A percentile compares a stretch with the other conserved stretches of the same genome.
Evolutionary conservation across 2,888 invertebrate genomes (phyloP).

Genomic region (Melanostoma mellinum): DNA sequence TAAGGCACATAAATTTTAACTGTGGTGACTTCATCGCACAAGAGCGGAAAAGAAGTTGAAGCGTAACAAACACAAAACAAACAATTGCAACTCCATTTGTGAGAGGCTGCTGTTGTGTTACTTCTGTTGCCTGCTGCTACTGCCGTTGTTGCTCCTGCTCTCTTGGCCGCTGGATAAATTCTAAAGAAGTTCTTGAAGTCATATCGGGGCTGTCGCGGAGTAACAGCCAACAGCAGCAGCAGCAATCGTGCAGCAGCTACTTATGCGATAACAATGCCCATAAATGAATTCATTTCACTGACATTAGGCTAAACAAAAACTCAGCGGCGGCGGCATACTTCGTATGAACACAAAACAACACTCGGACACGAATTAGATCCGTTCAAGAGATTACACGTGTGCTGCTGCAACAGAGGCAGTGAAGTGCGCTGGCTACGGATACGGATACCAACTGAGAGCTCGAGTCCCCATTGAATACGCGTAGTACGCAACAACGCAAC

Average conservation of each 20-base stretch:
- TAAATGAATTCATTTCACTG: slow-evolving; percentile 73
- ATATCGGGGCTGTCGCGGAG: slow-evolving; percentile 22
- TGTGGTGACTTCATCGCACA: slow-evolving; percentile 43
- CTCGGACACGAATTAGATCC: slow-evolving; percentile 72
- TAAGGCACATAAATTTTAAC: slow-evolving; percentile 63
- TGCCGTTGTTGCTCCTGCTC: slow-evolving; percentile 5
- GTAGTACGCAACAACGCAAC: slow-evolving; percentile 46
- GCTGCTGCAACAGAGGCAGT: slow-evolving; percentile 22
- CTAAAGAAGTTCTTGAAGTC: slow-evolving; percentile 56
- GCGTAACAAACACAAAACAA: slow-evolving; percentile 44
- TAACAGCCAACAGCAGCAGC: slow-evolving; percentile 11
- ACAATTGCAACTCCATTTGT: slow-evolving; percentile 71
- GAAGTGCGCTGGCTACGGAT: slow-evolving; percentile 31
- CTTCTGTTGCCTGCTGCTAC: slow-evolving; percentile 20
- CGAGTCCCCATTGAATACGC: slow-evolving; percentile 45
- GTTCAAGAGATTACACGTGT: slow-evolving; percentile 66
- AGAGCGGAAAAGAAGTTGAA: slow-evolving; percentile 5
- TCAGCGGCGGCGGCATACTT: slow-evolving; percentile 40
- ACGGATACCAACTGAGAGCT: background rate
- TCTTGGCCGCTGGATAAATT: slow-evolving; percentile 33
- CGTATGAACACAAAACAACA: slow-evolving; percentile 55
- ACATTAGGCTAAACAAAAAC: slow-evolving; percentile 72
- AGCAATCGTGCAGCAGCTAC: slow-evolving; percentile 68
- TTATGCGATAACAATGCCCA: slow-evolving; percentile 73
- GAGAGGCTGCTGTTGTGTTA: slow-evolving; percentile 22